Evolutionary conservation across 1,140 invertebrate species (phyloP), one percentile per base, ranked within the genome.

Genomic region (Gryon sp.): DNA sequence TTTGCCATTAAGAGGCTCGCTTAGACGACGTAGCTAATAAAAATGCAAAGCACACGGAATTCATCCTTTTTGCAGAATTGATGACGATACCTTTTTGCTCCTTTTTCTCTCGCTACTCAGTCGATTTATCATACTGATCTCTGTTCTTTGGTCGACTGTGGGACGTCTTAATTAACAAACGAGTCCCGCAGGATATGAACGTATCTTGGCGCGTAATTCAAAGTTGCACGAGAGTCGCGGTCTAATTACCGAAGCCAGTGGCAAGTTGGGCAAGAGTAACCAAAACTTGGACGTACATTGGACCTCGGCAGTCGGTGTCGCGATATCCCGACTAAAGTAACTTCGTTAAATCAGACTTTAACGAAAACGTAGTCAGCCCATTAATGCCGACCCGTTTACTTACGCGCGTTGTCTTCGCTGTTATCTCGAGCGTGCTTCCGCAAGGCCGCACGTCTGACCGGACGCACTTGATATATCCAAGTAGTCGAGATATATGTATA

Each of bases 171-270:
- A 86, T 86, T 81, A 86, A 86, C 83, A 78, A 81, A 86, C 82
- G 65, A 82, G 79, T 80, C 84, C 82, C 41, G 40, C 76, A 83
- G 85, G 79, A 79, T 79, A 79, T 52, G 69, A 30, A 18, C 43
- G 68, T 72, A 72, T 55, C 63, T 53, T 52, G 12, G 4, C 76
- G 76, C 83, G 84, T 87, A 86, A 87, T 86, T 87, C 85, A 86
- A 86, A 87, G 82, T 86, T 87, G 79, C 76, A 12, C 9, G 62
- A 63, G 75, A 76, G 73, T 81, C 82, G 76, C 81, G 81, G 78
- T 88, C 81, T 88, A 88, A 88, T 88, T 87, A 87, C 78, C 79
- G 72, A 80, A 87, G 85, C 85, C 87, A 83, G 83, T 82, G 76
- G 70, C 45, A 66, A 85, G 60, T 83, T 84, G 48, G 48, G 76